Conservation (phyloP, 1,140 invertebrate genomes). For the Aphis gossypii region DNA sequence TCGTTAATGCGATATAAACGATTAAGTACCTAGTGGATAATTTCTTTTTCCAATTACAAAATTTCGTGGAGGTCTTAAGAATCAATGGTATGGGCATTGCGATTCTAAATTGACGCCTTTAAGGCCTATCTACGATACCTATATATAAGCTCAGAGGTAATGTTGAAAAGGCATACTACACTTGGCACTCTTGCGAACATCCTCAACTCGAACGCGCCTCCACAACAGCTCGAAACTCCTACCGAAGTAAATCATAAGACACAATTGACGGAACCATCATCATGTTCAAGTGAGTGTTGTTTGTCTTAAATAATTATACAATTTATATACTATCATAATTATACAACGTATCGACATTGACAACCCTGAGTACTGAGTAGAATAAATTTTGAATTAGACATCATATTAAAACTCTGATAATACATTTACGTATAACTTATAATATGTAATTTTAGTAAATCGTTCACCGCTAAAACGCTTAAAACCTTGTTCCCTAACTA, state of each 20-base stretch:
- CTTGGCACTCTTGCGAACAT: not conserved
- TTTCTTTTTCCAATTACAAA: not conserved
- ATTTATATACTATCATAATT: no score
- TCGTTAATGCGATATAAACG: slow-evolving; percentile 9
- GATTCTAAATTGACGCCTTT: not conserved
- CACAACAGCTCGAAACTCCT: not conserved
- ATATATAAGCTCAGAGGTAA: not conserved
- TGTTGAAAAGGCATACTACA: not conserved
- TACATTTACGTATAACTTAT: not conserved
- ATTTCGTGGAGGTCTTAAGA: not conserved
- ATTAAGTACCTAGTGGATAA: not conserved
- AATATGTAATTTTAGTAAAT: not conserved
- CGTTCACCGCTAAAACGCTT: no score
- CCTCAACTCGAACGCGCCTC: not conserved
- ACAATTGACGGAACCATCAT: not conserved
- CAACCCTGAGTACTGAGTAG: not conserved
- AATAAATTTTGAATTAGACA: not conserved
- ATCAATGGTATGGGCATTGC: not conserved
- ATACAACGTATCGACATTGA: no score
- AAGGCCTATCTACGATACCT: not conserved
- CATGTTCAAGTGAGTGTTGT: not conserved
- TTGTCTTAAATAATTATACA: not conserved
- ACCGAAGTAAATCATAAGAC: not conserved
- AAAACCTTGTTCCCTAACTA: not conserved
- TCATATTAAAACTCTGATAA: not conserved